Evolutionary conservation across 37 sponge, comb jelly and placozoan genomes (phyloP).

Genomic region (Hexactinellida sp.): DNA sequence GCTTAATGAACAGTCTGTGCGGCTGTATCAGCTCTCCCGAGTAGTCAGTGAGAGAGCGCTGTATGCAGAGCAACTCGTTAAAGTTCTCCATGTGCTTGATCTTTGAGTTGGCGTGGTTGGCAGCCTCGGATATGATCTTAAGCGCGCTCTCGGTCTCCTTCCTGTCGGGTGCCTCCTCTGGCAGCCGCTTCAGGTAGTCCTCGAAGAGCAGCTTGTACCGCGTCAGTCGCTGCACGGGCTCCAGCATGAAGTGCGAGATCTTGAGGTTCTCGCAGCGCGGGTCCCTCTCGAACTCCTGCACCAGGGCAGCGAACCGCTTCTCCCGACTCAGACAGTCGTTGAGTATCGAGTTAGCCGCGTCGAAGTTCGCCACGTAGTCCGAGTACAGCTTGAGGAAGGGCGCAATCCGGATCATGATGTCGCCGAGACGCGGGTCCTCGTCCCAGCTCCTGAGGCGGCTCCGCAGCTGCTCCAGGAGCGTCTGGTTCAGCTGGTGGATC

Average conservation of each 20-base stretch:
- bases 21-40: constrained; percentile 33
- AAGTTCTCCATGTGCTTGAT: constrained; percentile 74
- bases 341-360: constrained; percentile 49
- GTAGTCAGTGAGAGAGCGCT: constrained; percentile 48
- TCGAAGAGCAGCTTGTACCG: constrained; percentile 50
- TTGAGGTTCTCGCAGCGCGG: constrained; percentile 34
- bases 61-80: constrained; percentile 48
- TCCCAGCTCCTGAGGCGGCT: constrained; percentile 46
- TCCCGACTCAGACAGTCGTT: constrained; percentile 47
- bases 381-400: constrained; percentile 41
- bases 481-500: constrained; percentile 47
- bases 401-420: background rate
- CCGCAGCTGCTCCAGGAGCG: constrained; percentile 36
- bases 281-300: constrained; percentile 55
- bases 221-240: constrained; percentile 72
- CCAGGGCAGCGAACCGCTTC: constrained; percentile 47
- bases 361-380: constrained; percentile 60
- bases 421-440: background rate
- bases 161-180: constrained; percentile 50
- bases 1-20: constrained; percentile 2
- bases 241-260: constrained; percentile 68
- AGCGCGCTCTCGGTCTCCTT: constrained; percentile 51
- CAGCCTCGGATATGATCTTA: constrained; percentile 64
- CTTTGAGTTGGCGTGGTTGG: constrained; percentile 60
- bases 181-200: constrained; percentile 60